phyloP scores from a whole-genome alignment of 2,797 vertebrate genomes.

The Sebastes diaconus region DNA sequence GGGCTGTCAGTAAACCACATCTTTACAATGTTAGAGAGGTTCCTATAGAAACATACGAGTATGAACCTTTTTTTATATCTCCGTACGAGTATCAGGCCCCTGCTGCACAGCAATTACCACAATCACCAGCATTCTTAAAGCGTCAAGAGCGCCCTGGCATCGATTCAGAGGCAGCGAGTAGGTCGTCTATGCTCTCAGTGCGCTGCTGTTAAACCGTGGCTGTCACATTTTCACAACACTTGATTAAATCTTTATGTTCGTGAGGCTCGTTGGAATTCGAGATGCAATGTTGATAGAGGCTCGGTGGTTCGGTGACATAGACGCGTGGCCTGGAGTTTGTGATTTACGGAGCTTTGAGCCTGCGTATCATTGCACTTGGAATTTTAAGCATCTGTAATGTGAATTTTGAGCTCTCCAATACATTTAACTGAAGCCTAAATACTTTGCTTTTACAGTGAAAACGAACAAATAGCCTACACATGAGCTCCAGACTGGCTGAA shows the following conservation, averaged over 20 bases:
- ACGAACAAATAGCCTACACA: conserved; percentile 11
- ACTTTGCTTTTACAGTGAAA: conserved; percentile 19
- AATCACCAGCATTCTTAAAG: conserved; percentile 57
- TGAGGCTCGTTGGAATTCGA: conserved; percentile 45
- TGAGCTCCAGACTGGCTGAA: conserved; percentile 58
- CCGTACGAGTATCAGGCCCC: conserved; percentile 30
- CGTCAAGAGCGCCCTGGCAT: conserved; percentile 42
- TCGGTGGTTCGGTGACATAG: conserved; percentile 3
- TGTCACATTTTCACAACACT: conserved; percentile 59
- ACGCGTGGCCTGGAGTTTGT: conserved; percentile 1
- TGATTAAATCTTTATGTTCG: conserved; percentile 59
- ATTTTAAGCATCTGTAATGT: conserved; percentile 32
- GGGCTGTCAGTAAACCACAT: conserved; percentile 52
- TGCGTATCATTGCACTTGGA: conserved; percentile 9
- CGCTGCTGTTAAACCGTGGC: conserved; percentile 44
- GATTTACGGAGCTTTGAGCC: conserved; percentile 31
- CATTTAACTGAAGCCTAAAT: conserved; percentile 24
- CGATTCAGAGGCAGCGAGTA: conserved; percentile 46
- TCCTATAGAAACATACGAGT: conserved; percentile 67
- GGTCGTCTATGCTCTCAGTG: conserved; percentile 11
- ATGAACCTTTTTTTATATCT: conserved; percentile 56
- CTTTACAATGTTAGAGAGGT: conserved; percentile 67
- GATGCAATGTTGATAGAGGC: conserved; percentile 33
- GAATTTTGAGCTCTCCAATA: conserved; percentile 13
- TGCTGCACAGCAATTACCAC: conserved; percentile 54